Evolutionary conservation across 2,113 vertebrate species (phyloP), one percentile per base, ranked within the genome.

Genomic region (Triplophysa rosa): DNA sequence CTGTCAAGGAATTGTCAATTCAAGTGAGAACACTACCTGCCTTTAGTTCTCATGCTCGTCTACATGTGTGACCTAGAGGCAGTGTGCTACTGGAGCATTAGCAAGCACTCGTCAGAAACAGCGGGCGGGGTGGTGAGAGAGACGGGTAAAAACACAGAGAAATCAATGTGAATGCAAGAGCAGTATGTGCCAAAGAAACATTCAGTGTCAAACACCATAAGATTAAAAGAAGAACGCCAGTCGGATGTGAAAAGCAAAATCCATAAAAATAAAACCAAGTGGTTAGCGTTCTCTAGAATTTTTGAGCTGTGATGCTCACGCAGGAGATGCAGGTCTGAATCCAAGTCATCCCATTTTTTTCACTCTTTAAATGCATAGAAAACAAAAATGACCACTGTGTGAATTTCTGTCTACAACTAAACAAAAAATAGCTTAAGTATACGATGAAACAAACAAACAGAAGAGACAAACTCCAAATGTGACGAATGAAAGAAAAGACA

Each of bases 1-100:
- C 81, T 80, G 78, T 87, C 84, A 81, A 0, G 8, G 69, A 66
- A 84, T 81, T 85, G 84, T 82, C 84, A 90, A 89, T 86, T 80
- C 80, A 82, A 67, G 85, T 26, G 33, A 74, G 83, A 87, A 89
- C 83, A 78, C 63, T 26, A 70, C 84, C 82, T 69, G 16, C 86
- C 68, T 58, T 33, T 64, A 78, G 80, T 69, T 75, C 21, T 9
- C 66, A 81, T 80, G 67, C 67, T 73, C 82, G 45, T 81, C 82
- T 83, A 82, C 78, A 89, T 76, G 67, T 84, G 80, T 83, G 83
- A 84, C 83, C 82, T 77, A 68, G 58, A 84, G 81, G 70, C 76
- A 84, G 67, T 80, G 78, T 84, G 82, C 37, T 80, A 87, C 79
- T 85, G 83, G 81, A 86, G 85, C 81, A 82, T 70, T 87, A 84